Conservation (phyloP, 2,888 invertebrate genomes). For the Hecatera dysodea region DNA sequence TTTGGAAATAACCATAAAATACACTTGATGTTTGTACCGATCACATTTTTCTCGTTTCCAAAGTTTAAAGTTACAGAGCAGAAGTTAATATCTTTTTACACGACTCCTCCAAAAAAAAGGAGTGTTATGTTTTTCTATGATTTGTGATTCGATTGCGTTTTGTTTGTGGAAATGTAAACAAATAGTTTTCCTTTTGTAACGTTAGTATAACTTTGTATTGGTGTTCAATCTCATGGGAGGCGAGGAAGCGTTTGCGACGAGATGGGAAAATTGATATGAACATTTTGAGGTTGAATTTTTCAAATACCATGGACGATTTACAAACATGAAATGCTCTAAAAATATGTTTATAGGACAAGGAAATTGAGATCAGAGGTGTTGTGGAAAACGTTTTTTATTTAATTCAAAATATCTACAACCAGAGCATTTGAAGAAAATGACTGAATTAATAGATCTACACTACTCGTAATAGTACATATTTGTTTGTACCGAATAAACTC, state of each 20-base stretch:
- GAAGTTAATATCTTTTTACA: background rate
- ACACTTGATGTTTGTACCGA: no score
- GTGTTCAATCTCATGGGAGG: constrained; percentile 4
- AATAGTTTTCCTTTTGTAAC: constrained; percentile 15
- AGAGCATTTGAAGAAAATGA: no score
- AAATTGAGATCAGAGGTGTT: background rate
- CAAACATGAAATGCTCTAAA: constrained; percentile 1
- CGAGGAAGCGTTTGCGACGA: background rate
- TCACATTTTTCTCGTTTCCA: no score
- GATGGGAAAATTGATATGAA: constrained; percentile 19
- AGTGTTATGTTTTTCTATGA: background rate
- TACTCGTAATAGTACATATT: no score
- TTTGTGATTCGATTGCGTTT: background rate
- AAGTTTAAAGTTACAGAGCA: background rate
- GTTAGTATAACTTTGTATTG: background rate
- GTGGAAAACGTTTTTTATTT: background rate
- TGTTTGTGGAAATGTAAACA: constrained; percentile 23
- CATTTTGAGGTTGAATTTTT: constrained; percentile 15
- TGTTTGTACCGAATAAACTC: no score
- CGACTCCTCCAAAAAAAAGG: no score
- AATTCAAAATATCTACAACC: no score
- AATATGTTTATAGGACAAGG: background rate
- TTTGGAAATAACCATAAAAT: no score
- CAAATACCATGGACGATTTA: constrained; percentile 6
- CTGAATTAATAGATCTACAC: no score